Base-by-base conservation (phyloP, 2,797 vertebrate genomes). In the Cossypha heuglini region DNA sequence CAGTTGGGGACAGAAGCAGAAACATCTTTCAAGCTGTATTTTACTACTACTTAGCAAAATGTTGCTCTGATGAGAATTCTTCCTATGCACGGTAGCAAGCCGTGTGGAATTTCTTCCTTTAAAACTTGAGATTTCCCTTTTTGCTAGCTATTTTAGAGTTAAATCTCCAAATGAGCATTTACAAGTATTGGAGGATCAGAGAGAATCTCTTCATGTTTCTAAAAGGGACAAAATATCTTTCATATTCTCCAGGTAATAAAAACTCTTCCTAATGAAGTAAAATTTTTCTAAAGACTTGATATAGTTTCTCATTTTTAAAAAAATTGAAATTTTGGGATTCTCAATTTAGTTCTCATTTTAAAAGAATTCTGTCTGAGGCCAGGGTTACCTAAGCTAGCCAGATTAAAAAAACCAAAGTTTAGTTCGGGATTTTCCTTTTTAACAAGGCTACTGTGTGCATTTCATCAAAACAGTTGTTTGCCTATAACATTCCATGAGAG, bases 1-100 rank as follows among this genome's bases (percentile, higher is more conserved):
- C 12, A 35, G 0, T 25, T 40, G 1, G 4, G 28, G 52, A 25
- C 12, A 74, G 38, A 63, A 38, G 21, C 4, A 46, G 57, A 62
- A 93, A 52, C 6, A 4, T 40, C 18, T 67, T 89, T 81, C 66
- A 71, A 61, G 21, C 35, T 58, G 21, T 42, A 20, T 42, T 75
- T 57, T 29, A 58, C 55, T 76, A 5, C 52, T 59, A 4, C 24
- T 62, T 59, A 86, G 26, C 22, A 63, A 68, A 83, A 62, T 33
- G 10, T 24, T 82, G 16, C 16, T 82, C 9, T 79, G 31, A 28
- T 62, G 57, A 26, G 29, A 83, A 25, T 73, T 88, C 21, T 81
- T 87, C 33, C 18, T 59, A 6, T 46, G 29, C 0, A 0, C 57
- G 19, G 5, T 66, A 61, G 66, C 16, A 46, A 51, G 25, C 40